phyloP scores from a whole-genome alignment of 2,113 vertebrate genomes.

The Malurus alboscapulatus region DNA sequence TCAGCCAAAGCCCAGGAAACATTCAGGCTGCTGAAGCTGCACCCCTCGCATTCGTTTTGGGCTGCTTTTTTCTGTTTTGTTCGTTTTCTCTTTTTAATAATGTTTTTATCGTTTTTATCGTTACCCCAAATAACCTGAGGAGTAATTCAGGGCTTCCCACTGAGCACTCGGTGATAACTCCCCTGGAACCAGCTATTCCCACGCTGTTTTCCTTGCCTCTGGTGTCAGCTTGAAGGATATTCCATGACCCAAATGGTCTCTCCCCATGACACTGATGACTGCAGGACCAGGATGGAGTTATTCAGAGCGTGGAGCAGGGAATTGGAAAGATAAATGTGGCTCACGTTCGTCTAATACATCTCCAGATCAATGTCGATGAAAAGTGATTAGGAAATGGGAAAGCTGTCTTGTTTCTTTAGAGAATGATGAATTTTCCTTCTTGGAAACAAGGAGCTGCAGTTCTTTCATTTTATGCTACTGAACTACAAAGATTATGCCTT shows the following conservation, averaged over 20 bases:
- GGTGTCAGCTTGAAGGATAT: neutral
- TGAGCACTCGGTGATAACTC: neutral
- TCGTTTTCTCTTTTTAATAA: neutral
- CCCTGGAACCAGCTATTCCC: neutral
- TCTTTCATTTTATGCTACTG: neutral
- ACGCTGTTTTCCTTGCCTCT: neutral
- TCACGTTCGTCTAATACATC: neutral
- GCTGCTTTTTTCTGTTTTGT: neutral
- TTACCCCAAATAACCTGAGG: neutral
- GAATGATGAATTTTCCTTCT: neutral
- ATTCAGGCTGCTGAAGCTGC: neutral
- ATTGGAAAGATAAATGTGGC: conserved; percentile 19
- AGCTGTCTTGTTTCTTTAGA: neutral
- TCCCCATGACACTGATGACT: neutral
- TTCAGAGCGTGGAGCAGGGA: neutral
- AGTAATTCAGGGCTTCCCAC: neutral
- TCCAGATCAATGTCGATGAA: neutral
- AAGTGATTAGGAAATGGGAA: conserved; percentile 47
- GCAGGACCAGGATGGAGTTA: conserved; percentile 15
- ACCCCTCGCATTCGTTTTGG: neutral
- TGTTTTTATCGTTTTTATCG: neutral
- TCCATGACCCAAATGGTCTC: conserved; percentile 21
- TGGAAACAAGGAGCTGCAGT: neutral
- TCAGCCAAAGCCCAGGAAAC: rapidly evolving
- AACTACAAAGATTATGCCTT: neutral